phyloP scores from a whole-genome alignment of 1,140 invertebrate genomes.

The Campoletis sonorensis region DNA sequence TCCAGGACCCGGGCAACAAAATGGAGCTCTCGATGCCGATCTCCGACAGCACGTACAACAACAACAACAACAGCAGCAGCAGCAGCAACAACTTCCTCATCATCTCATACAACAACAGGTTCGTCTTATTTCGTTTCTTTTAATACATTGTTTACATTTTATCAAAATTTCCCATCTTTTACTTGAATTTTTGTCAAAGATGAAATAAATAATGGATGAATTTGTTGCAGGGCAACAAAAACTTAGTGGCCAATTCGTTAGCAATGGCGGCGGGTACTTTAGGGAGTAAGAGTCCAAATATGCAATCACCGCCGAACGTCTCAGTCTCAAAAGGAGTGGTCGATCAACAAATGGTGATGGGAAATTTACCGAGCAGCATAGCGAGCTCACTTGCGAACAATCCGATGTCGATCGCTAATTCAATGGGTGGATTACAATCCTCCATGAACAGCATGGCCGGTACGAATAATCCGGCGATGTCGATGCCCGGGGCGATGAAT shows the following conservation, averaged over 20 bases:
- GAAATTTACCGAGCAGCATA: conserved; percentile 79
- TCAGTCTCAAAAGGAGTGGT: conserved; percentile 79
- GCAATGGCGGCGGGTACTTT: conserved; percentile 83
- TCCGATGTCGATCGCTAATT: conserved; percentile 79
- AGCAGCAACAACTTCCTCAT: conserved; percentile 80
- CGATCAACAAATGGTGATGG: conserved; percentile 78
- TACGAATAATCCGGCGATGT: conserved; percentile 80
- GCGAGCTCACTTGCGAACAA: conserved; percentile 78
- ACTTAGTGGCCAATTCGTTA: conserved; percentile 83
- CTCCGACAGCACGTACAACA: conserved; percentile 76
- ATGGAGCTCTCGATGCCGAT: conserved; percentile 81
- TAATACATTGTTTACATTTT: not conserved
- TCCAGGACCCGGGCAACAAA: conserved; percentile 86
- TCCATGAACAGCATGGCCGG: conserved; percentile 79
- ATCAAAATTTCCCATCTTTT: conserved; percentile 1
- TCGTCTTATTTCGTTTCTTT: not conserved
- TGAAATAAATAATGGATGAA: too few species aligned
- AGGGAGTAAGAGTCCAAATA: conserved; percentile 87
- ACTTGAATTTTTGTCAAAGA: conserved; percentile 16
- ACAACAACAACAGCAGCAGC: conserved; percentile 67
- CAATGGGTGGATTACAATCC: conserved; percentile 75
- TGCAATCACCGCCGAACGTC: conserved; percentile 89
- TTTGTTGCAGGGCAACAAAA: conserved; percentile 82
- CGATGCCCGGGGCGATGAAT: conserved; percentile 78
- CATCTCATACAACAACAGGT: conserved; percentile 81